Base-by-base conservation (phyloP, 2,888 invertebrate genomes). In the Drosophila quinaria region DNA sequence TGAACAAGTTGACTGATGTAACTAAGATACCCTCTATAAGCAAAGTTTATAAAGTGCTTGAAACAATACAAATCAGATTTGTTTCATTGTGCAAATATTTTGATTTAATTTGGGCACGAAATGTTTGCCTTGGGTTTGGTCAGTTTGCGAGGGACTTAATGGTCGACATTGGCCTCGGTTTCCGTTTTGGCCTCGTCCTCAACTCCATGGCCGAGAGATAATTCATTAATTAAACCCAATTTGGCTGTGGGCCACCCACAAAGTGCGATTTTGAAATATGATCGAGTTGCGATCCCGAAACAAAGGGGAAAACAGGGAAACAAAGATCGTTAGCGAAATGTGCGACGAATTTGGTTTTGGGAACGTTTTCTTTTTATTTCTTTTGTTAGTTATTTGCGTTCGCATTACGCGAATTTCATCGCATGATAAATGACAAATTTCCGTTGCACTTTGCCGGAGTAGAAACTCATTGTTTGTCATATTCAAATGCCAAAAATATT, bases 401-500 rank as follows among this genome's bases (percentile, higher is more conserved):
- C 19, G 64, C 72, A 80, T 68, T 67, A 75, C 42, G 86, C 84
- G 64, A 80, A 74, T 68, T 82, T 75, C 74, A 87, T 73, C 80
- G 66, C 73, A 80, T 86, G 86, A 86, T 86, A 89, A 86, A 86
- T 86, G 86, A 86, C 63, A 78, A 74, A 76, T 90, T 89, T 86
- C 90, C 90, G 86, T 59, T 83, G 87, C 86, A 88, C 86, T 86
- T 80, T 79, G 70, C 68, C 71, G 66, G 22, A 56, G 63, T 46
- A 39, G 51, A 62, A 59, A 37, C 75, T 74, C 74, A 88, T 87
- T 85, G 88, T 85, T 84, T 84, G 88, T 89, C 84, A 84, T 84
- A 85, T 84, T 88, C 85, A 90, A 86, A 86, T 90, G 83, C 75
- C 78, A 84, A 83, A 88, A 83, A 90, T 80, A 90, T 88, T 86